Percentiles rank a stretch among this genome's conserved stretches.
These are phyloP conservation scores for Tortrix viridana DNA, from an alignment of 2,888 invertebrate species.

Conservation along the genomic window DNA sequence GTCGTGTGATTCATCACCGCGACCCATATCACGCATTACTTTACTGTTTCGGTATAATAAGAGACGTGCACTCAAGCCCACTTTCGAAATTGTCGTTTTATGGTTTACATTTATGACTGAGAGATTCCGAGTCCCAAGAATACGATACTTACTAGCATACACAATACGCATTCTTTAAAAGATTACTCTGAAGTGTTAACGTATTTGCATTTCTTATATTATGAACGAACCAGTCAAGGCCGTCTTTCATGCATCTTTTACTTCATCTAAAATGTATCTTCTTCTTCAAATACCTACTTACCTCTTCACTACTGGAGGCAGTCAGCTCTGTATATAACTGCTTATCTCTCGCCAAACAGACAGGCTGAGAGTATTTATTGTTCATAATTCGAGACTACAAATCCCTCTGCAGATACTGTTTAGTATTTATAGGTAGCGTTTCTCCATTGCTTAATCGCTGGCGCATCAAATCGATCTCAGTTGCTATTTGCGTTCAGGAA, in stretches of 20 bases:
- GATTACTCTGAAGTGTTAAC: conserved; percentile 1
- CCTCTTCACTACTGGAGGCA: too few species aligned
- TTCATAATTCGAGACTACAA: conserved; percentile 13
- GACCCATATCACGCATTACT: conserved; percentile 65
- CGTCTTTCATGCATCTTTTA: neutral
- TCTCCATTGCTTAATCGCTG: conserved; percentile 58
- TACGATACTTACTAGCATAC: conserved; percentile 18
- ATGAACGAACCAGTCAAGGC: neutral
- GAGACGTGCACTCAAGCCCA: conserved; percentile 42
- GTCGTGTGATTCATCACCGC: conserved; percentile 67
- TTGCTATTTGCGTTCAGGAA: conserved; percentile 69
- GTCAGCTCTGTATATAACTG: too few species aligned
- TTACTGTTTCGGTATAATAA: conserved; percentile 53
- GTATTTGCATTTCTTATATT: conserved; percentile 22
- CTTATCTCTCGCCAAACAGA: too few species aligned
- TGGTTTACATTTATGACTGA: conserved; percentile 30
- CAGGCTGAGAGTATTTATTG: neutral
- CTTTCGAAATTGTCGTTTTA: conserved; percentile 43
- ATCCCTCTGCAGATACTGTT: conserved; percentile 24
- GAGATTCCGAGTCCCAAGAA: conserved; percentile 31
- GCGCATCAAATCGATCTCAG: conserved; percentile 53
- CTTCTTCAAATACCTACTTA: too few species aligned
- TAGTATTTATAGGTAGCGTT: conserved; percentile 38
- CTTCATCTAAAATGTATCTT: too few species aligned
- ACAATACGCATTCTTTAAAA: conserved; percentile 23